Percentiles rank a stretch among this genome's conserved stretches.
These are phyloP conservation scores for Willowsia nigromaculata DNA, from an alignment of 2,888 invertebrate genomes.

Conservation along the genomic window DNA sequence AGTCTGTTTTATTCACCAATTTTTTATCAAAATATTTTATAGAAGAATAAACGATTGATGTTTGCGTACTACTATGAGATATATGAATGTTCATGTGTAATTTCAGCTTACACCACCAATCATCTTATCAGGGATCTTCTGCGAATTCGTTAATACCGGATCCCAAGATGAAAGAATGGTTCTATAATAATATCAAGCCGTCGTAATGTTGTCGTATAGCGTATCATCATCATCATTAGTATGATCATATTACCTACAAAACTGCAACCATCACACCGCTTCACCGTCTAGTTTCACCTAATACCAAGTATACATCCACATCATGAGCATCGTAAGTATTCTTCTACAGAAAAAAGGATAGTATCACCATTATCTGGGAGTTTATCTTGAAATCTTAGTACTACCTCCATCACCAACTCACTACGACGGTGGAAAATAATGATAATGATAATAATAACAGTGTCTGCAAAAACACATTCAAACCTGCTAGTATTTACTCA, in stretches of 20 bases:
- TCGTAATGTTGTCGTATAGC: background rate
- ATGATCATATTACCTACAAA: conserved; percentile 9
- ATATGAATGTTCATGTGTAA: no score
- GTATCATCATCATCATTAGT: conserved; percentile 38
- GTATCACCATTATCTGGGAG: background rate
- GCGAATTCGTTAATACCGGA: no score
- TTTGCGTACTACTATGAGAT: no score
- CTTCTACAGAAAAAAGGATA: background rate
- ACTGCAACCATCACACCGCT: background rate
- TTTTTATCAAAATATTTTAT: no score
- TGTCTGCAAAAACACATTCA: background rate
- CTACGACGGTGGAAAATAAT: background rate
- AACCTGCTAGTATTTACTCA: background rate
- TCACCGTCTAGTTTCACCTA: background rate
- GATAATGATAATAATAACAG: conserved; percentile 26
- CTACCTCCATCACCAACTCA: conserved; percentile 6
- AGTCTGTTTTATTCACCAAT: no score
- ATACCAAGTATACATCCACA: background rate
- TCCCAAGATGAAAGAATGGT: no score
- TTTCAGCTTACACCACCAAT: no score
- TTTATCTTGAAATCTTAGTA: background rate
- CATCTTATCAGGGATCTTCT: no score
- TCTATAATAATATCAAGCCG: conserved; percentile 3
- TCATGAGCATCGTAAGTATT: background rate
- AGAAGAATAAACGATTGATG: no score